Evolutionary conservation across 2,113 vertebrate species (phyloP).

Genomic region (Actinemys pallida): DNA sequence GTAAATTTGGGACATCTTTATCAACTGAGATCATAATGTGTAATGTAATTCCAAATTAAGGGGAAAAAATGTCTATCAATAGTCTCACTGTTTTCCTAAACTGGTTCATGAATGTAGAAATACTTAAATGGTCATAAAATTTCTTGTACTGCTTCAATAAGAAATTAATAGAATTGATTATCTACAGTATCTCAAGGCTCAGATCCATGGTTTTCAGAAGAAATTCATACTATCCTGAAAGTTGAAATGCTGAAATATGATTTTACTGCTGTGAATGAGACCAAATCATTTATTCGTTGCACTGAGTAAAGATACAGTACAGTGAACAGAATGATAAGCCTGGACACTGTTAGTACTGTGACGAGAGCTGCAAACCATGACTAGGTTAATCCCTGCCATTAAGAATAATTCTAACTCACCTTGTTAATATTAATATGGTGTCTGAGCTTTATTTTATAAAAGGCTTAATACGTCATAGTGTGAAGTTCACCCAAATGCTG

Average conservation of each 20-base stretch:
- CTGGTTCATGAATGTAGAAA: constrained; percentile 39
- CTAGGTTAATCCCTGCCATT: constrained; percentile 76
- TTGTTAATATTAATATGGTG: constrained; percentile 74
- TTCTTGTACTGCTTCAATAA: constrained; percentile 60
- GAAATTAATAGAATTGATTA: constrained; percentile 76
- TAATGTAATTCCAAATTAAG: background rate
- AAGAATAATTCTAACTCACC: constrained; percentile 66
- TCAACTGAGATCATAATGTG: background rate
- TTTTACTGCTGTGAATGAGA: constrained; percentile 68
- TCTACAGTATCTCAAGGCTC: constrained; percentile 67
- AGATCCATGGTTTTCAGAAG: constrained; percentile 63
- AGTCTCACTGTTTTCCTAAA: background rate
- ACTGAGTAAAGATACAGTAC: constrained; percentile 51
- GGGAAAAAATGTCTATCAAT: background rate
- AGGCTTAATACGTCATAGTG: constrained; percentile 68
- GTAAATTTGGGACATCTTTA: background rate
- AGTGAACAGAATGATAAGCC: constrained; percentile 63
- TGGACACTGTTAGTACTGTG: constrained; percentile 41
- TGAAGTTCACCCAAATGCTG: constrained; percentile 57
- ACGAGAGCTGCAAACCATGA: constrained; percentile 71
- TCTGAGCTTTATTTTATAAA: constrained; percentile 71
- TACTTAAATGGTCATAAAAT: constrained; percentile 44
- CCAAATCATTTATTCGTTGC: constrained; percentile 68
- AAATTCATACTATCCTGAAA: constrained; percentile 69
- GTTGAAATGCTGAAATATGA: constrained; percentile 70